Evolutionary conservation across 2,113 vertebrate species (phyloP).

Genomic region (Pseudolaguvia tuberculata): DNA sequence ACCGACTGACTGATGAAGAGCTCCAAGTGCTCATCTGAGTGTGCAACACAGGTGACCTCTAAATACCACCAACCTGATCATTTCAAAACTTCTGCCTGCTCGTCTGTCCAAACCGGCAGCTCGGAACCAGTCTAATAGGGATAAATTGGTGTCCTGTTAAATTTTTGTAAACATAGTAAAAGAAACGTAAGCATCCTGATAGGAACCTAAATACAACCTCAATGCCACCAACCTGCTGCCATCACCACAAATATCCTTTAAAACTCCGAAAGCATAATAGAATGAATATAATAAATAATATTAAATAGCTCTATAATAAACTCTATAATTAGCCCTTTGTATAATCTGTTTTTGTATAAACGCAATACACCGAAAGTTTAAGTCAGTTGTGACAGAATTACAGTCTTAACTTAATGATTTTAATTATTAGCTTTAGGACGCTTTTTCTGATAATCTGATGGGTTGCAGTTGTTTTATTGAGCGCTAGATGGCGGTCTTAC

Average conservation of each 20-base stretch:
- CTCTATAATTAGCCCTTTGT: too few species aligned
- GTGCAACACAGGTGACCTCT: not conserved
- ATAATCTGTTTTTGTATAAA: too few species aligned
- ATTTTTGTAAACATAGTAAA: not conserved
- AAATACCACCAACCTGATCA: not conserved
- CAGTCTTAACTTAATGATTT: too few species aligned
- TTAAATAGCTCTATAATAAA: too few species aligned
- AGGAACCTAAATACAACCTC: not conserved
- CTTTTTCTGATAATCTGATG: too few species aligned
- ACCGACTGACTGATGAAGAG: constrained; percentile 80
- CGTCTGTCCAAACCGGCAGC: not conserved
- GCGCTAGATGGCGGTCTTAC: not conserved
- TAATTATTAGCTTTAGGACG: too few species aligned
- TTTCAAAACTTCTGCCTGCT: not conserved
- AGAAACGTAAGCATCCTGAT: not conserved
- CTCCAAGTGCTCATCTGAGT: constrained; percentile 71
- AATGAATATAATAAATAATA: too few species aligned
- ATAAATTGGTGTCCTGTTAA: constrained; percentile 52
- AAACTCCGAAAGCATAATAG: not conserved
- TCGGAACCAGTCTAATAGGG: not conserved
- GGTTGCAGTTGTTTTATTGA: too few species aligned
- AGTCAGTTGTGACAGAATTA: too few species aligned
- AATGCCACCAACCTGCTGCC: not conserved
- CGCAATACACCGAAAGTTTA: too few species aligned
- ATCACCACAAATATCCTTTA: not conserved